These are phyloP conservation scores for Halichondria panicea DNA, from an alignment of 37 sponge, comb jelly and placozoan genomes.

Conservation along the genomic window DNA sequence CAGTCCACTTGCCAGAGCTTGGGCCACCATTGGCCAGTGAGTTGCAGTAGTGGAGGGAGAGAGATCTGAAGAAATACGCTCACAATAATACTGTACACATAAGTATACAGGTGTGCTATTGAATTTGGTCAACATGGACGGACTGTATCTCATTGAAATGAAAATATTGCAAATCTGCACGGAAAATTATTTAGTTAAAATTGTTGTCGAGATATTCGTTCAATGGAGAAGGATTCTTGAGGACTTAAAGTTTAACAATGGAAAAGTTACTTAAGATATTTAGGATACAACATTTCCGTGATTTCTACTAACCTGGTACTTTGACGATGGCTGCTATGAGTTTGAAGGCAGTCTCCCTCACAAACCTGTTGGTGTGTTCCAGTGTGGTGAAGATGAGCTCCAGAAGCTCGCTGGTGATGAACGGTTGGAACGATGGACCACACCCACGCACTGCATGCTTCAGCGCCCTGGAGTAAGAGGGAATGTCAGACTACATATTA, in stretches of 20 bases:
- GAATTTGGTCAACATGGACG: no score
- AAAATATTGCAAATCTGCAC: no score
- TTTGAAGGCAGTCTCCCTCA: constrained; percentile 85
- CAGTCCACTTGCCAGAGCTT: constrained; percentile 68
- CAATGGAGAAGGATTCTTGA: no score
- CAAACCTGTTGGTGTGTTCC: constrained; percentile 92
- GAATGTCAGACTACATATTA: neutral
- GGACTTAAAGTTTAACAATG: no score
- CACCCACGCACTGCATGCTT: constrained; percentile 67
- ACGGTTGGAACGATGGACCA: constrained; percentile 67
- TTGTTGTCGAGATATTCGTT: no score
- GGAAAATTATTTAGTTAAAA: no score
- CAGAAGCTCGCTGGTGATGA: constrained; percentile 71
- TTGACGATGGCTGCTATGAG: constrained; percentile 59
- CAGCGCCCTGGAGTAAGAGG: constrained; percentile 37
- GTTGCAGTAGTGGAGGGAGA: neutral
- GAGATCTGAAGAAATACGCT: neutral
- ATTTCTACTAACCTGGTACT: constrained; percentile 28
- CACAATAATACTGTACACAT: neutral
- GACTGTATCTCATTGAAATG: no score
- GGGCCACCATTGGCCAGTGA: constrained; percentile 47
- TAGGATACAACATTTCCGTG: no score
- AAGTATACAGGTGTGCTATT: neutral
- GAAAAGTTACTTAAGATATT: no score
- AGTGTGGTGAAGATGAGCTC: constrained; percentile 75